Base-by-base conservation (phyloP, 2,113 vertebrate genomes). In the Hippocampus zosterae region DNA sequence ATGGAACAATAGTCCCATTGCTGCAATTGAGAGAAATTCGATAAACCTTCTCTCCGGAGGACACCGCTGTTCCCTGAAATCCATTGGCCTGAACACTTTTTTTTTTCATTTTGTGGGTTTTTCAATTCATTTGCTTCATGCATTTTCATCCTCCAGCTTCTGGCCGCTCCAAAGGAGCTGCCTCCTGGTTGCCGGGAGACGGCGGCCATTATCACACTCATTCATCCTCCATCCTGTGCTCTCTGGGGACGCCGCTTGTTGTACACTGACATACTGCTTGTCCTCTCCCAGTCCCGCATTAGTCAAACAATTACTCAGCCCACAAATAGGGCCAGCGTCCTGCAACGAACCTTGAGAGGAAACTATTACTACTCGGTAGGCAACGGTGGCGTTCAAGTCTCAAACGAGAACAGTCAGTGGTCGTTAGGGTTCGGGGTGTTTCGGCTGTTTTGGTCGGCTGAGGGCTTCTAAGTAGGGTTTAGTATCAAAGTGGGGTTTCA, bases 41-140 rank as follows among this genome's bases (percentile, higher is more conserved):
- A 75, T 81, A 73, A 74, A 73, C 70, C 64, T 67, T 81, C 84
- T 85, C 68, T 76, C 15, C 70, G 78, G 85, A 81, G 25, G 33
- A 50, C 65, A 75, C 77, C 40, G 10, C 18, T 13, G 61, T 42
- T 62, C 18, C 33, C 19, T 18, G 10, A 62, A 62, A 62, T 40
- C 33, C 60, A n/a, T 19, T 11, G 60, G 60, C 33, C 37, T 61
- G 33, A 1, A 10, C 74, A 78, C 29, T 70, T 55, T 65, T 70
- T 84, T 75, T 48, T 77, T 84, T 84, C n/a, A 77, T 81, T 89
- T 79, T 59, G 55, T 29, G 74, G 12, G 48, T 0, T 78, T 86
- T 90, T 89, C 82, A 89, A 90, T 92, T 91, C 88, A 90, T 88
- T 87, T 81, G 77, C 71, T 76, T 78, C 80, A 88, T 90, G 87